Evolutionary conservation across 2,113 vertebrate species (phyloP).

Genomic region (Pomatorhinus ruficollis): DNA sequence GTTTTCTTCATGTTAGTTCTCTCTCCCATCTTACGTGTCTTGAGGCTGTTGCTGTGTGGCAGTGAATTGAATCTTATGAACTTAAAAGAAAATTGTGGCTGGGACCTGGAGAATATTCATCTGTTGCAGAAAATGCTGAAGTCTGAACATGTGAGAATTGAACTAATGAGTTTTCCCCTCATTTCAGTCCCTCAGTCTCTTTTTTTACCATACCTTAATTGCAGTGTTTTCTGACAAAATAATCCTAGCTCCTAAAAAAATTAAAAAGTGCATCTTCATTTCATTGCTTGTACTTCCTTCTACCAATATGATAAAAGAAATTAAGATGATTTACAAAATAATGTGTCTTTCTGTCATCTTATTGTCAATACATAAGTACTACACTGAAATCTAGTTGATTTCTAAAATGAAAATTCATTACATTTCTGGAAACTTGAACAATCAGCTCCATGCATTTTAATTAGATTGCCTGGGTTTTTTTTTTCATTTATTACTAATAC

Average conservation of each 20-base stretch:
- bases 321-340: background rate
- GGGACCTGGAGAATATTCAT: conserved; percentile 37
- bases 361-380: conserved; percentile 10
- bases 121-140: conserved; percentile 56
- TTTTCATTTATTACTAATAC: conserved; percentile 82
- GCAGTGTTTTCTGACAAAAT: conserved; percentile 11
- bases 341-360: background rate
- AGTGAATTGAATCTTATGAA: conserved; percentile 1
- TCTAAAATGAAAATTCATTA: conserved; percentile 64
- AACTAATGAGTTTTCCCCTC: conserved; percentile 15
- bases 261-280: background rate
- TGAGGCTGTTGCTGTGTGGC: conserved; percentile 31
- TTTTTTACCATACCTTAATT: conserved; percentile 35
- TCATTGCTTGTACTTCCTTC: background rate
- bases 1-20: conserved; percentile 39
- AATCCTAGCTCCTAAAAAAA: background rate
- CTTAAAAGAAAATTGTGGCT: conserved; percentile 50
- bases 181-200: background rate
- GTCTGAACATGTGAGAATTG: conserved; percentile 43
- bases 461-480: conserved; percentile 72
- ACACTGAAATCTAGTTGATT: conserved; percentile 44
- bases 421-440: conserved; percentile 75
- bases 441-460: conserved; percentile 78
- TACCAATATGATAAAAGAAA: background rate
- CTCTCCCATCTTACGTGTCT: conserved; percentile 1